Evolutionary conservation across 2,797 vertebrate genomes (phyloP).

Genomic region (Muraenolepis orangiensis): DNA sequence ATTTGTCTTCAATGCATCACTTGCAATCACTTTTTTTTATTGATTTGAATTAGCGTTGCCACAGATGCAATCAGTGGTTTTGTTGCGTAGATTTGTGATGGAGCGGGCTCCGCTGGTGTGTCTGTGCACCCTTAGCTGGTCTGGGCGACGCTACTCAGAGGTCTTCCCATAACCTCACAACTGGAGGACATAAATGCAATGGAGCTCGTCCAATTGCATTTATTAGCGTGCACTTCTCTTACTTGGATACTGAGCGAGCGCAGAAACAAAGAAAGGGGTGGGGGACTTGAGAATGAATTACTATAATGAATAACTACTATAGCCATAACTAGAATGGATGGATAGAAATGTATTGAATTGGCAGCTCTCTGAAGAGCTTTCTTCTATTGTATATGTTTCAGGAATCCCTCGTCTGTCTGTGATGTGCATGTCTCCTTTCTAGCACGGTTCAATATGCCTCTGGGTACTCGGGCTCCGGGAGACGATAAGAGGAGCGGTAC

Average conservation of each 20-base stretch:
- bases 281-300: background rate
- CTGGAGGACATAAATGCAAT: slow-evolving; percentile 52
- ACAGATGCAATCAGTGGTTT: background rate
- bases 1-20: background rate
- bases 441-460: background rate
- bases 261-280: slow-evolving; percentile 12
- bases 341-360: background rate
- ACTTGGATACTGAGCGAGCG: slow-evolving; percentile 43
- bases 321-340: background rate
- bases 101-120: slow-evolving; percentile 43
- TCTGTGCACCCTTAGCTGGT: slow-evolving; percentile 48
- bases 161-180: slow-evolving; percentile 57
- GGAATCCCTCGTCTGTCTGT: background rate
- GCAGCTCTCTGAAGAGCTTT: background rate
- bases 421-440: background rate
- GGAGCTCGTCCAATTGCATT: slow-evolving; percentile 57
- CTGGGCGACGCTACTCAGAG: slow-evolving; percentile 56
- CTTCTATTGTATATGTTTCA: background rate
- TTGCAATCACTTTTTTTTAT: background rate
- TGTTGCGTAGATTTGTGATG: background rate
- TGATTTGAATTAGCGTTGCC: background rate
- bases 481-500: background rate
- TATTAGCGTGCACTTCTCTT: slow-evolving; percentile 55
- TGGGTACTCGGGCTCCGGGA: background rate
- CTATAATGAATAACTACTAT: no score